Evolutionary conservation across 2,888 invertebrate species (phyloP), one percentile per base, ranked within the genome.

Genomic region (Pollenia amentaria): DNA sequence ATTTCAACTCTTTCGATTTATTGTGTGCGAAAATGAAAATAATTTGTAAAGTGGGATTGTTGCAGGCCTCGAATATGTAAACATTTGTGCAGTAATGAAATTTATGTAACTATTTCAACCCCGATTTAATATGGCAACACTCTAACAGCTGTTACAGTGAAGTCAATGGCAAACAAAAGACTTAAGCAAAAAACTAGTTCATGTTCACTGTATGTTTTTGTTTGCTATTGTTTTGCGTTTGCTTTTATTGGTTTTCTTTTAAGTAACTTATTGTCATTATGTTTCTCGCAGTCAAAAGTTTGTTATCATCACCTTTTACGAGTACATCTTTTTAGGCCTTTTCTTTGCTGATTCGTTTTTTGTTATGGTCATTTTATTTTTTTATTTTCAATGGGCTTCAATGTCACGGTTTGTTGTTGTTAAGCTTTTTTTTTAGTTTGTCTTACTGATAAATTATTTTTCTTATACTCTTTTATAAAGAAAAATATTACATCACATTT

Each of bases 391-490:
- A 51, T 72, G 73, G 73, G 7, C 73, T 84, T 84, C 84, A 84
- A 84, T 84, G 84, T 84, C 84, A 78, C 81, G 72, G 65, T 57
- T 72, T 62, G 16, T 73, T 70, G 6, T 57, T 76, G 12, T 65
- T 60, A 40, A 18, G n/a, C 12, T 46, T 70, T 70, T 70, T 70
- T 12, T 60, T 60, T 76, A 55, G 14, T 81, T 85, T 60, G 7
- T 60, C 62, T 76, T 72, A 57, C 64, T 73, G 73, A 48, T 69
- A 69, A 55, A 38, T 73, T 57, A 69, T 62, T 42, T 62, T 40
- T 46, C 38, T 60, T 38, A 57, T 55, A 69, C 65, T 83, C 18
- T 53, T n/a, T n/a, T n/a, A n/a, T n/a, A n/a, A 12, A 14, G 55
- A 11, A 4, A 73, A 10, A 40, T 85, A 48, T 85, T 85, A 80